Percentiles rank a stretch among this genome's conserved stretches.
These are phyloP conservation scores for Zaprionus bogoriensis DNA, from an alignment of 2,888 invertebrate species.

Conservation along the genomic window DNA sequence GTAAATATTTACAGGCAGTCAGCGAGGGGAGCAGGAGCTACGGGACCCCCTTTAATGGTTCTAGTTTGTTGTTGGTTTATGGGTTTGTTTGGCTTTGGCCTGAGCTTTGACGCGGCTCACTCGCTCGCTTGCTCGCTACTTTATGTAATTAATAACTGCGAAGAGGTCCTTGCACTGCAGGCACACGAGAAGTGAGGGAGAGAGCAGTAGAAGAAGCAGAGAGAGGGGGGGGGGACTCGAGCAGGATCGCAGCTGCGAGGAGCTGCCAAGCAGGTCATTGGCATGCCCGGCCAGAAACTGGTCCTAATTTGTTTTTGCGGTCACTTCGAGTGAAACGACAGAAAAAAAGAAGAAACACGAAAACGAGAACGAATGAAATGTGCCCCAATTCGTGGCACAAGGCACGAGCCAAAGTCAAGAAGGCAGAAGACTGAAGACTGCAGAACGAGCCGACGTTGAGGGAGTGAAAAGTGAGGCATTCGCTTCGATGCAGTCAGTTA, in stretches of 20 bases:
- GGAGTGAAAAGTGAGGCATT: neutral
- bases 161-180: slow-evolving; percentile 35
- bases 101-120: slow-evolving; percentile 8
- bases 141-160: slow-evolving; percentile 34
- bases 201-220: neutral
- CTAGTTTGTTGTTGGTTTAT: slow-evolving; percentile 24
- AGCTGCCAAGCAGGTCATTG: slow-evolving; percentile 53
- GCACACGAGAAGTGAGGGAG: neutral
- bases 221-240: neutral
- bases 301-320: slow-evolving; percentile 59
- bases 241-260: slow-evolving; percentile 36
- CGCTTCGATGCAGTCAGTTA: slow-evolving; percentile 41
- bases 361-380: too few species aligned
- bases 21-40: neutral
- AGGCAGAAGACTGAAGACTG: neutral
- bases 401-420: slow-evolving; percentile 45
- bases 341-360: too few species aligned
- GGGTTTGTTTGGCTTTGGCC: slow-evolving; percentile 12
- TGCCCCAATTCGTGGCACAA: slow-evolving; percentile 39
- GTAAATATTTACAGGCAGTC: slow-evolving; percentile 42
- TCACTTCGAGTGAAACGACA: slow-evolving; percentile 17
- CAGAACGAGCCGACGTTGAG: neutral
- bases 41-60: slow-evolving; percentile 11
- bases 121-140: too few species aligned
- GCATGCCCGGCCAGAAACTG: slow-evolving; percentile 53